A percentile compares a stretch with the other conserved stretches of the same genome.
Evolutionary conservation across 1,140 invertebrate genomes (phyloP).

Genomic region (Lordiphosa stackelbergi): DNA sequence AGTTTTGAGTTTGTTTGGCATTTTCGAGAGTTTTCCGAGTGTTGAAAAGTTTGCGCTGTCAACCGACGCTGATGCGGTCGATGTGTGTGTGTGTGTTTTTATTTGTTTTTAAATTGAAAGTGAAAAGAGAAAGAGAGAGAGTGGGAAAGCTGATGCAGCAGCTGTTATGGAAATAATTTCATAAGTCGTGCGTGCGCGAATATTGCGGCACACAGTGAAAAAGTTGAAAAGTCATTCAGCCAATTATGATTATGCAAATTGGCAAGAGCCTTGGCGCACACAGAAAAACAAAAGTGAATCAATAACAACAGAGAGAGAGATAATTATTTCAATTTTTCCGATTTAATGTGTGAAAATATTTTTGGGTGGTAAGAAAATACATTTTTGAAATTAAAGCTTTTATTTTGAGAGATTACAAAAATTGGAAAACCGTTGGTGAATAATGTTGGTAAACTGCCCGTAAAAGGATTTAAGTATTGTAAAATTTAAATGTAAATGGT

Average conservation of each 20-base stretch:
- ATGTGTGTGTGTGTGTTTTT: constrained; percentile 17
- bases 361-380: not conserved
- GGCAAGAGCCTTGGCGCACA: constrained; percentile 14
- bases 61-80: constrained; percentile 6
- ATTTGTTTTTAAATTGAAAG: constrained; percentile 37
- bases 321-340: no score
- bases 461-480: no score
- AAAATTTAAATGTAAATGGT: no score
- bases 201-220: constrained; percentile 14
- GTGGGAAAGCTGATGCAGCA: constrained; percentile 16
- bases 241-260: constrained; percentile 36
- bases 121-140: constrained; percentile 19
- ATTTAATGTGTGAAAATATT: not conserved
- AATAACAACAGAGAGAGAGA: not conserved
- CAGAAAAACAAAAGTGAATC: constrained; percentile 14
- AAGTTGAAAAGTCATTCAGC: constrained; percentile 26
- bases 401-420: no score
- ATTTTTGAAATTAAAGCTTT: no score
- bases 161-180: constrained; percentile 34
- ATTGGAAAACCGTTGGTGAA: no score
- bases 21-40: constrained; percentile 29
- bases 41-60: constrained; percentile 21
- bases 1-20: constrained; percentile 47
- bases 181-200: constrained; percentile 29
- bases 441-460: no score